These are phyloP conservation scores for Pampusana beccarii DNA, from an alignment of 2,113 vertebrate species.

Conservation along the genomic window DNA sequence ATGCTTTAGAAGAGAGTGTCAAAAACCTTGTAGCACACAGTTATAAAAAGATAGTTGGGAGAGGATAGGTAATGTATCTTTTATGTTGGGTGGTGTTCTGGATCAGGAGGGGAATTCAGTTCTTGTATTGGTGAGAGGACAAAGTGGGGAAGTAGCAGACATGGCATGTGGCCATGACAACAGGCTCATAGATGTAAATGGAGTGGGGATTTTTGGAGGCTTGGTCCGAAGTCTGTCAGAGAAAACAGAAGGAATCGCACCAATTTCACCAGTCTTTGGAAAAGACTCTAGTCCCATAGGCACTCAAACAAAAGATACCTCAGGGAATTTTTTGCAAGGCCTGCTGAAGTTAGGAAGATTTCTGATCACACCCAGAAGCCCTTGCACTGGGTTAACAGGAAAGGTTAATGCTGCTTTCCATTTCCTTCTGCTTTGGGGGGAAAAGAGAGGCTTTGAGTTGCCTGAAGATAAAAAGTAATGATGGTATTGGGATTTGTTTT, in stretches of 20 bases:
- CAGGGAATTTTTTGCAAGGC: neutral
- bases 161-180: rapidly evolving
- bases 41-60: neutral
- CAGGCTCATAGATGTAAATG: neutral
- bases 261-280: neutral
- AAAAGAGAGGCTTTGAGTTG: neutral
- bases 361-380: neutral
- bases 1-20: neutral
- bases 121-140: neutral
- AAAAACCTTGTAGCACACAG: neutral
- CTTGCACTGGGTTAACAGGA: neutral
- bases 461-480: conserved; percentile 12
- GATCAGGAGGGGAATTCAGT: neutral
- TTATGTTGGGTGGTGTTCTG: neutral
- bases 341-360: conserved; percentile 4
- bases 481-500: conserved; percentile 41
- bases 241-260: neutral
- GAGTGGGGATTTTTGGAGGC: neutral
- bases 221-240: neutral
- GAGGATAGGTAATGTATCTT: neutral
- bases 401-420: conserved; percentile 7
- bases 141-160: neutral
- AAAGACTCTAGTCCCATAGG: neutral
- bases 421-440: neutral
- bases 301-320: neutral